These are phyloP conservation scores for Heliangelus exortis DNA, from an alignment of 2,797 vertebrate species.

Conservation along the genomic window DNA sequence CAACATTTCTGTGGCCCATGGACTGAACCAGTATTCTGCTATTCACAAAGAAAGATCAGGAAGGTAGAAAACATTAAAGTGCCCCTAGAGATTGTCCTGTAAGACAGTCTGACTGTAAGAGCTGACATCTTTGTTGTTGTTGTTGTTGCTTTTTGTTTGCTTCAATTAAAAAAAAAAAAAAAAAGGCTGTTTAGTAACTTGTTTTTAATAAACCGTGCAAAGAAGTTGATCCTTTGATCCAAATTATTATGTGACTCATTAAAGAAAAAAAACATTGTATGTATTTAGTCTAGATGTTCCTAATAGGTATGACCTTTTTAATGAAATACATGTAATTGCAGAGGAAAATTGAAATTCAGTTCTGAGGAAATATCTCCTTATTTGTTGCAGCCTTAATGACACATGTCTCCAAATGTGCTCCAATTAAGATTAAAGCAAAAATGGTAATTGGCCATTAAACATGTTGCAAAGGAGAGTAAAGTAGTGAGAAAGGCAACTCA, in stretches of 20 bases:
- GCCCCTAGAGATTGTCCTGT: background rate
- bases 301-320: slow-evolving; percentile 31
- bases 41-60: background rate
- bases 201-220: background rate
- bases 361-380: slow-evolving; percentile 46
- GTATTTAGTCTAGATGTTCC: background rate
- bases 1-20: background rate
- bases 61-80: background rate
- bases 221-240: background rate
- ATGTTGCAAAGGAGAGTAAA: slow-evolving; percentile 65
- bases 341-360: slow-evolving; percentile 48
- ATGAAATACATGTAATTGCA: slow-evolving; percentile 2
- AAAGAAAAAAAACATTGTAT: background rate
- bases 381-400: slow-evolving; percentile 57
- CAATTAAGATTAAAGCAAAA: slow-evolving; percentile 70
- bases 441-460: slow-evolving; percentile 70
- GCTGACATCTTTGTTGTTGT: background rate
- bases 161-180: background rate
- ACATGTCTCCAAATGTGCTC: slow-evolving; percentile 57
- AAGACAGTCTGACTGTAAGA: background rate
- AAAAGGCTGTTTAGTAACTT: background rate
- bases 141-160: too few species aligned
- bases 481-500: slow-evolving; percentile 55
- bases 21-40: background rate
- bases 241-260: slow-evolving; percentile 7